Conservation (phyloP, 2,113 vertebrate species). For the Micromys minutus region DNA sequence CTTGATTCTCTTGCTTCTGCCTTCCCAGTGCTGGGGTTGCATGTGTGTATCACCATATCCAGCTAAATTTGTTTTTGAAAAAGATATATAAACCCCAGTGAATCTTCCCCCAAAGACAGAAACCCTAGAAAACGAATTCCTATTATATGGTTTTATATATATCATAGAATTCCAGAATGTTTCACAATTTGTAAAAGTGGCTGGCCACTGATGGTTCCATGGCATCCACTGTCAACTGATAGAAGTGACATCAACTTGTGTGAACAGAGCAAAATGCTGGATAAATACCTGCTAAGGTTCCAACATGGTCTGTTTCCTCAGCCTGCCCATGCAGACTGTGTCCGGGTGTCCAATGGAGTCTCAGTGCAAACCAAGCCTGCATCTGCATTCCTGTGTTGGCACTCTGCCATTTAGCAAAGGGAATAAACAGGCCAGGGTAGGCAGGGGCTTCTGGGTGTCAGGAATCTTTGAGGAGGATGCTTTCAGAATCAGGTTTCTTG, state of each 20-base stretch:
- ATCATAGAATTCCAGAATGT: conserved; percentile 24
- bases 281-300: neutral
- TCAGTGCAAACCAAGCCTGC: neutral
- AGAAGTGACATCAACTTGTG: neutral
- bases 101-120: conserved; percentile 22
- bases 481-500: neutral
- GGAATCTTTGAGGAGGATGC: neutral
- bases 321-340: neutral
- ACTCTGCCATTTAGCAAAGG: neutral
- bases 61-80: neutral
- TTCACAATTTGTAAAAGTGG: neutral
- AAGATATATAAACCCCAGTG: conserved; percentile 11
- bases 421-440: neutral
- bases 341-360: neutral
- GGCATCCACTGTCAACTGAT: neutral
- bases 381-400: neutral
- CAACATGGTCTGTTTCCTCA: neutral
- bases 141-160: neutral
- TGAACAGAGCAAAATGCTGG: neutral
- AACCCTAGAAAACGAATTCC: neutral
- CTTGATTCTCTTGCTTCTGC: neutral
- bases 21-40: neutral
- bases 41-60: neutral
- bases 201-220: neutral
- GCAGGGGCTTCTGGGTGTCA: neutral